These are phyloP conservation scores for Lamprotornis superbus DNA, from an alignment of 2,113 vertebrate species.

Conservation along the genomic window DNA sequence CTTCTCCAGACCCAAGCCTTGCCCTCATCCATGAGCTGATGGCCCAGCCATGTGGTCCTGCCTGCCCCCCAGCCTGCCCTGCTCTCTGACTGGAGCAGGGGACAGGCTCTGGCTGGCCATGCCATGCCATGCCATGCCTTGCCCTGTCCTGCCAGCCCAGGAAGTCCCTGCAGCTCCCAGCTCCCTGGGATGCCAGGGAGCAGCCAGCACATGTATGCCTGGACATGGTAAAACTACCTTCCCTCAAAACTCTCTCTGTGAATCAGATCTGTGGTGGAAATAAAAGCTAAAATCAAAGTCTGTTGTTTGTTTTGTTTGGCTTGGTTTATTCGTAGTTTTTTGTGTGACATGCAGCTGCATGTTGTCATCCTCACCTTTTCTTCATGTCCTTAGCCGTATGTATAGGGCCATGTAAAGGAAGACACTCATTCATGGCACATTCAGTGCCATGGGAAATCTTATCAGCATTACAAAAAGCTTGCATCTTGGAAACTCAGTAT, in stretches of 20 bases:
- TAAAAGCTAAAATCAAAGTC: not conserved
- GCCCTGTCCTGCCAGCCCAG: not conserved
- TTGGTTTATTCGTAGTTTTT: not conserved
- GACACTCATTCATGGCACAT: not conserved
- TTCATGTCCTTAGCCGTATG: not conserved
- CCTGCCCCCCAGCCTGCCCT: not conserved
- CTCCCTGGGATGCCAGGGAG: not conserved
- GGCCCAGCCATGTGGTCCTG: not conserved
- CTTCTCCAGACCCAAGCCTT: not conserved
- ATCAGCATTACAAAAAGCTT: not conserved
- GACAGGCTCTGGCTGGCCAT: not conserved
- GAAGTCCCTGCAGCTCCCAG: not conserved
- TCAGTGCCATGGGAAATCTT: not conserved
- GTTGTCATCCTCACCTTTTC: not conserved
- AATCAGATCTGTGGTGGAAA: not conserved
- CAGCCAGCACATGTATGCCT: not conserved
- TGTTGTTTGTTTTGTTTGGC: not conserved
- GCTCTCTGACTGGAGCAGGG: not conserved
- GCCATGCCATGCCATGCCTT: not conserved
- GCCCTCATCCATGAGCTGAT: too few species aligned
- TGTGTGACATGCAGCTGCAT: accelerated
- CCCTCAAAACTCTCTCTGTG: not conserved
- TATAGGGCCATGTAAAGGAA: not conserved
- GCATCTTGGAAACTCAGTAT: not conserved
- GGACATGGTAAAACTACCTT: not conserved